phyloP scores from a whole-genome alignment of 2,797 vertebrate genomes.

The Threskiornis aethiopicus region DNA sequence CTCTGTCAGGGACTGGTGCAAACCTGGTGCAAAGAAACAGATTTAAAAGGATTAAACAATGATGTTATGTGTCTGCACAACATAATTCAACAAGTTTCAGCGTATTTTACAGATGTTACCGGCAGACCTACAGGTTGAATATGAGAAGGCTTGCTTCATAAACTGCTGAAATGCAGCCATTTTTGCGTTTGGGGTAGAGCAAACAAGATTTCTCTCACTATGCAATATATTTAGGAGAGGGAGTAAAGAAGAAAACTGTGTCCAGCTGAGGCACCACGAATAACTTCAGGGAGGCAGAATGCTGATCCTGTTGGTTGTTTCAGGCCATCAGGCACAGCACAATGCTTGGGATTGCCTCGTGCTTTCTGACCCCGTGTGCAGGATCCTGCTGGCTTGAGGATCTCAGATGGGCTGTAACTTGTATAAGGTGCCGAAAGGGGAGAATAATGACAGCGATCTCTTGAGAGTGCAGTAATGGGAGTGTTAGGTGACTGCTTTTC shows the following conservation, averaged over 20 bases:
- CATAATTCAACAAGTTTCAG: neutral
- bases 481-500: neutral
- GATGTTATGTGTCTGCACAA: neutral
- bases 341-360: neutral
- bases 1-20: neutral
- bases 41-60: neutral
- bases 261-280: neutral
- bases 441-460: neutral
- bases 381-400: neutral
- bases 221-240: neutral
- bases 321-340: neutral
- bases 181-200: neutral
- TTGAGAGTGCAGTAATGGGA: neutral
- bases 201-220: neutral
- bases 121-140: neutral
- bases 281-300: neutral
- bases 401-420: neutral
- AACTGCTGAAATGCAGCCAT: neutral
- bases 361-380: neutral
- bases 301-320: neutral
- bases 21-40: neutral
- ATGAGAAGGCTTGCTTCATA: neutral
- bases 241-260: neutral
- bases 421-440: neutral
- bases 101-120: neutral